A percentile compares a stretch with the other conserved stretches of the same genome.
These are phyloP conservation scores for Allobates femoralis DNA, from an alignment of 2,797 vertebrate genomes.

Conservation along the genomic window DNA sequence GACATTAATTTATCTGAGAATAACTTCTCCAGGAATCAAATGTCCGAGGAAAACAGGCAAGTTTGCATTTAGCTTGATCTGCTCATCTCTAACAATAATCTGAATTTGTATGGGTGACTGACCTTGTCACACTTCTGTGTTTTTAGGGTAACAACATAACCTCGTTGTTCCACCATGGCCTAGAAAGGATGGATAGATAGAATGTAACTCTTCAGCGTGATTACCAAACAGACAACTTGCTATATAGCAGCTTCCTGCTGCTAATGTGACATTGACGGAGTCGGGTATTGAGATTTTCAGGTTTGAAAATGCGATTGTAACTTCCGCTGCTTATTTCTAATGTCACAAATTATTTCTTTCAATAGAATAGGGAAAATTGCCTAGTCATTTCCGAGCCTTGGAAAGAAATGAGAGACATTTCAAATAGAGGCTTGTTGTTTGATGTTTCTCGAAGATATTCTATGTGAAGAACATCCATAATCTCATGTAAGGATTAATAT, in stretches of 20 bases:
- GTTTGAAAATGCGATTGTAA: not conserved
- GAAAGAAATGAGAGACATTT: not conserved
- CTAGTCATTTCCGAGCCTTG: not conserved
- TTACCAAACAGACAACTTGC: not conserved
- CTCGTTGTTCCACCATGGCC: too few species aligned
- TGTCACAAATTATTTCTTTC: not conserved
- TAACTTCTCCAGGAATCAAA: too few species aligned
- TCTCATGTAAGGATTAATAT: not conserved
- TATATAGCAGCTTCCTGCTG: not conserved
- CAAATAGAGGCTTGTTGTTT: constrained; percentile 2
- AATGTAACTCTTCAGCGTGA: not conserved
- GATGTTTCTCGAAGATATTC: not conserved
- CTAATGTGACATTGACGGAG: not conserved
- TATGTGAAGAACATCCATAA: not conserved
- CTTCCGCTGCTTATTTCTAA: not conserved
- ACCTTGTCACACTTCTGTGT: too few species aligned
- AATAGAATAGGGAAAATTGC: not conserved
- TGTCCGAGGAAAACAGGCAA: too few species aligned
- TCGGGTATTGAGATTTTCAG: not conserved
- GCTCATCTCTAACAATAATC: too few species aligned
- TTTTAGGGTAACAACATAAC: too few species aligned
- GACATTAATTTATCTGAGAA: too few species aligned
- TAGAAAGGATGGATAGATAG: not conserved
- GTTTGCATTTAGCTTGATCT: too few species aligned
- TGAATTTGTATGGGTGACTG: too few species aligned